These are phyloP conservation scores for Lerista edwardsae DNA, from an alignment of 2,797 vertebrate genomes.

Conservation along the genomic window DNA sequence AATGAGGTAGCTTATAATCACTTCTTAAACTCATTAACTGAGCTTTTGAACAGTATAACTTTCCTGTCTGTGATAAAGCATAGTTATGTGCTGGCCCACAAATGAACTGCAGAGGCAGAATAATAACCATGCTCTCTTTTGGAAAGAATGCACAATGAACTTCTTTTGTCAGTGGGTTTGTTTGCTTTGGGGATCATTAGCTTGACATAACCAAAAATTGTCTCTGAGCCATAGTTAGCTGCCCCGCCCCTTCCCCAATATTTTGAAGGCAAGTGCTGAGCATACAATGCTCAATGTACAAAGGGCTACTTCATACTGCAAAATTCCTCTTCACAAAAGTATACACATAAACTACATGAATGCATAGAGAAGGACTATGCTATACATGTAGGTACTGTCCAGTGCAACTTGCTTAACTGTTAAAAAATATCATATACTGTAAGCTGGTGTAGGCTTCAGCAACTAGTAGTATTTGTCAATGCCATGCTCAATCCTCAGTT, in stretches of 20 bases:
- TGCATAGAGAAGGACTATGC: not conserved
- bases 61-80: conserved; percentile 57
- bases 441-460: no score
- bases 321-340: not conserved
- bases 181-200: not conserved
- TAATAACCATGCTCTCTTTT: conserved; percentile 17
- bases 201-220: not conserved
- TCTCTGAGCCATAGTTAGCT: not conserved
- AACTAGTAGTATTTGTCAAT: not conserved
- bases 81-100: conserved; percentile 19
- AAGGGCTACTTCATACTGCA: not conserved
- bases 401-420: not conserved
- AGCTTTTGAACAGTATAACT: conserved; percentile 61
- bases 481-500: not conserved
- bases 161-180: not conserved
- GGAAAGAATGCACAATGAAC: conserved; percentile 17
- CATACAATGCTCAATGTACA: not conserved
- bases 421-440: not conserved
- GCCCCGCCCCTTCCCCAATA: not conserved
- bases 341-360: not conserved
- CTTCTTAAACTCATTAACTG: conserved; percentile 71
- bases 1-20: conserved; percentile 71
- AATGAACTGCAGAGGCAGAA: conserved; percentile 47
- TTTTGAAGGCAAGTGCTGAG: not conserved
- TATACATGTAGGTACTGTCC: no score